Percentiles rank a stretch among this genome's conserved stretches.
Conservation (phyloP, 2,888 invertebrate species). For the Pterostichus madidus region DNA sequence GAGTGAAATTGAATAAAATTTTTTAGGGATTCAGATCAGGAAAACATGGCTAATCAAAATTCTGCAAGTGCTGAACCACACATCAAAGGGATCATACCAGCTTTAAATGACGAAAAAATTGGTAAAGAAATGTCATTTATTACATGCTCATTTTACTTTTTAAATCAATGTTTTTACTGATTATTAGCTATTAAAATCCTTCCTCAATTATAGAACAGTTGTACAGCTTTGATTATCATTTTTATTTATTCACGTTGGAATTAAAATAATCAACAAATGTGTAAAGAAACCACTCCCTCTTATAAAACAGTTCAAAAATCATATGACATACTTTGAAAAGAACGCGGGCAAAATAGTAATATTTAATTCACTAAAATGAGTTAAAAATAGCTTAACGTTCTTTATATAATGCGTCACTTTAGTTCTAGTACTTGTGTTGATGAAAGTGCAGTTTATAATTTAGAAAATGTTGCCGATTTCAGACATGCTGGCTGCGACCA, state of each 20-base stretch:
- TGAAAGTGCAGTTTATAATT: conserved; percentile 44
- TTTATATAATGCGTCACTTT: conserved; percentile 53
- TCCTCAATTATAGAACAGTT: no score
- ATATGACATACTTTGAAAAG: conserved; percentile 58
- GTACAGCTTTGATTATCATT: neutral
- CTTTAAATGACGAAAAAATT: conserved; percentile 91
- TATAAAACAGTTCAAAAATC: conserved; percentile 30
- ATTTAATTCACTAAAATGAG: conserved; percentile 34
- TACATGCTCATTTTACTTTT: conserved; percentile 13
- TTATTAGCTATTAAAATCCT: no score
- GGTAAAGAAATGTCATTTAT: conserved; percentile 80
- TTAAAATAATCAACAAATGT: conserved; percentile 2
- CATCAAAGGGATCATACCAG: conserved; percentile 86
- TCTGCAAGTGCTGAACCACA: conserved; percentile 74
- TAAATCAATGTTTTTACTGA: conserved; percentile 13
- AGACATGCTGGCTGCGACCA: conserved; percentile 98
- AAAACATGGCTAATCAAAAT: conserved; percentile 51
- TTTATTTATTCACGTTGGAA: neutral
- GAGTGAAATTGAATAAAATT: conserved; percentile 43
- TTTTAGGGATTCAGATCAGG: conserved; percentile 34
- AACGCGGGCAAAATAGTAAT: conserved; percentile 57
- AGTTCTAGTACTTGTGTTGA: conserved; percentile 9
- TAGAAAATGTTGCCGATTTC: conserved; percentile 74
- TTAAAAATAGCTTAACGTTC: conserved; percentile 56
- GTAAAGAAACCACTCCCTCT: conserved; percentile 58